Percentiles rank a stretch among this genome's conserved stretches.
phyloP scores from a whole-genome alignment of 2,797 vertebrate genomes.

The Sebastes vulpes region DNA sequence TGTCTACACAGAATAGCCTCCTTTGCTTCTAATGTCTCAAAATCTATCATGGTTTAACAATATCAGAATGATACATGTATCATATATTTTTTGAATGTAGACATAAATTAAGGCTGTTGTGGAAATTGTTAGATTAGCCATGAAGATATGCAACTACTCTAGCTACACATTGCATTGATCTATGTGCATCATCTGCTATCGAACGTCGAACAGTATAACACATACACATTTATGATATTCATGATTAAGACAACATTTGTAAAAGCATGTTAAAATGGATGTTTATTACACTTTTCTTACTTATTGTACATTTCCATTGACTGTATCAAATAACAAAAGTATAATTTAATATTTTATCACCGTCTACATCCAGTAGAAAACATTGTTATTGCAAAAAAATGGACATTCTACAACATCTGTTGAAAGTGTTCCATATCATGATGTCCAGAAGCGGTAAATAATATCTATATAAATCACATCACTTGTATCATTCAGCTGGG shows the following conservation, averaged over 20 bases:
- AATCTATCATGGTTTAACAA: background rate
- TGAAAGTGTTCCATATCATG: background rate
- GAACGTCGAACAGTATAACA: background rate
- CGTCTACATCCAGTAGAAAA: background rate
- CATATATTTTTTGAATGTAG: background rate
- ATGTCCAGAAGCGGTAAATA: background rate
- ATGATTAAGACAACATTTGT: background rate
- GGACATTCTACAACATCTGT: background rate
- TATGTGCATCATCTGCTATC: background rate
- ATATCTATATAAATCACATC: background rate
- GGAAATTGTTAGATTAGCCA: background rate
- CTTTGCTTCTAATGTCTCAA: background rate
- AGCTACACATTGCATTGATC: background rate
- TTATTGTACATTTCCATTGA: background rate
- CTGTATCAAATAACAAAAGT: background rate
- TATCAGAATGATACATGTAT: background rate
- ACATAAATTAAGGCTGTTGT: background rate
- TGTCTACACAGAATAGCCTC: background rate
- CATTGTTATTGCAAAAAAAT: background rate
- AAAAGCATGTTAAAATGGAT: background rate
- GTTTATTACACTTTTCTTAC: background rate
- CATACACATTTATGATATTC: background rate
- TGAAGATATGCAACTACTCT: background rate
- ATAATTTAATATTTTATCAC: background rate
- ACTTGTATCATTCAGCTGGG: constrained; percentile 17